Conservation (phyloP, 2,113 vertebrate species). For the Esox niger region DNA sequence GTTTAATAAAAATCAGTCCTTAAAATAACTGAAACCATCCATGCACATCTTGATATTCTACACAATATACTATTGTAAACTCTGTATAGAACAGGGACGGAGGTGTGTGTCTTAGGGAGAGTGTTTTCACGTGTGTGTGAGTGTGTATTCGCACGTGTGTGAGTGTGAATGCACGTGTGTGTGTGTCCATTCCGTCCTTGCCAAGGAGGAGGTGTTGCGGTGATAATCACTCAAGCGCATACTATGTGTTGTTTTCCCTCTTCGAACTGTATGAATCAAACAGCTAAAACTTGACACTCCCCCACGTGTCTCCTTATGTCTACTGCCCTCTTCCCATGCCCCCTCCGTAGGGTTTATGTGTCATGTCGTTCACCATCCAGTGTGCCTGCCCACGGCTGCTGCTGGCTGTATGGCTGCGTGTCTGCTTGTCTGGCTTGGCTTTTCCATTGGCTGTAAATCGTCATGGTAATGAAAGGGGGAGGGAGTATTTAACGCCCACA, state of each 20-base stretch:
- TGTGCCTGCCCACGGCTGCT: too few species aligned
- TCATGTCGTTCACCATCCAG: too few species aligned
- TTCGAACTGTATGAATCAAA: background rate
- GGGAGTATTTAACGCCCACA: background rate
- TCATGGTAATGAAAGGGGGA: background rate
- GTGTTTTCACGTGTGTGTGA: background rate
- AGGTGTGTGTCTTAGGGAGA: background rate
- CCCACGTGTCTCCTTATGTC: conserved; percentile 16
- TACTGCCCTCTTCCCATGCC: conserved; percentile 12
- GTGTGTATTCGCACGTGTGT: background rate
- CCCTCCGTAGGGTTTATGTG: conserved; percentile 8
- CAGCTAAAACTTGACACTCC: background rate
- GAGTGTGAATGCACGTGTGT: background rate
- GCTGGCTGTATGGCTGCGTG: conserved; percentile 1
- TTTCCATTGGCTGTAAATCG: background rate
- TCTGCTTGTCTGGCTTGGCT: background rate
- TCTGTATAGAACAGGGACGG: background rate
- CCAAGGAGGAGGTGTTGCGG: background rate
- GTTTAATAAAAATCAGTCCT: too few species aligned
- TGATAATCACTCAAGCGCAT: background rate
- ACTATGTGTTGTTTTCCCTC: background rate
- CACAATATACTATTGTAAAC: background rate
- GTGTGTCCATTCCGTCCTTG: background rate
- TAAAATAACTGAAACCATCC: background rate
- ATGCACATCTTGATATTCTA: background rate